Evolutionary conservation across 2,888 invertebrate species (phyloP).

Genomic region (Ichneumoninae sp.): DNA sequence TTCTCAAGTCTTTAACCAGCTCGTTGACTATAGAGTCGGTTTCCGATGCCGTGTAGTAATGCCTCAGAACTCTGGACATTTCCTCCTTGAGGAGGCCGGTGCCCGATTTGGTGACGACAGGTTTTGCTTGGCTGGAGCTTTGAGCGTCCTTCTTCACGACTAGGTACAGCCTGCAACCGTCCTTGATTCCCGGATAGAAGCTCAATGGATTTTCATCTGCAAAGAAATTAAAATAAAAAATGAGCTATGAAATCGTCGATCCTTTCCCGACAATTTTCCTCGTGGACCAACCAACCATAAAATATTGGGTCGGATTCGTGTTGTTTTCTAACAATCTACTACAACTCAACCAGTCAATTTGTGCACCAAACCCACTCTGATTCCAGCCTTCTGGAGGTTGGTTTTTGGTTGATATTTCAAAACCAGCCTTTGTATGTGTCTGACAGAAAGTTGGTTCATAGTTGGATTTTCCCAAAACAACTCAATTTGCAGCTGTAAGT

Average conservation of each 20-base stretch:
- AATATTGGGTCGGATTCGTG: too few relatives aligned
- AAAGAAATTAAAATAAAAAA: constrained; percentile 61
- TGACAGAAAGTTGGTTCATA: too few relatives aligned
- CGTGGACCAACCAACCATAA: too few relatives aligned
- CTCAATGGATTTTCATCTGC: constrained; percentile 89
- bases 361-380: too few relatives aligned
- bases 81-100: constrained; percentile 86
- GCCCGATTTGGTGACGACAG: constrained; percentile 70
- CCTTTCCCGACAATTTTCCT: background rate
- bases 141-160: constrained; percentile 88
- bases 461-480: too few relatives aligned
- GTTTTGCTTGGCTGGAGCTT: constrained; percentile 73
- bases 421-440: too few relatives aligned
- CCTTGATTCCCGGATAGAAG: constrained; percentile 90
- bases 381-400: too few relatives aligned
- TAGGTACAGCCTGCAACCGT: constrained; percentile 90
- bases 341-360: background rate
- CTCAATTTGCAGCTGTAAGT: too few relatives aligned
- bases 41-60: constrained; percentile 88
- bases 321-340: too few relatives aligned
- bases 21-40: constrained; percentile 87
- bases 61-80: constrained; percentile 87
- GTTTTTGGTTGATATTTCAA: too few relatives aligned
- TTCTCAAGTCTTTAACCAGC: constrained; percentile 86
- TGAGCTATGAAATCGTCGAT: background rate